phyloP scores from a whole-genome alignment of 2,888 invertebrate genomes.

The Limenitis camilla region DNA sequence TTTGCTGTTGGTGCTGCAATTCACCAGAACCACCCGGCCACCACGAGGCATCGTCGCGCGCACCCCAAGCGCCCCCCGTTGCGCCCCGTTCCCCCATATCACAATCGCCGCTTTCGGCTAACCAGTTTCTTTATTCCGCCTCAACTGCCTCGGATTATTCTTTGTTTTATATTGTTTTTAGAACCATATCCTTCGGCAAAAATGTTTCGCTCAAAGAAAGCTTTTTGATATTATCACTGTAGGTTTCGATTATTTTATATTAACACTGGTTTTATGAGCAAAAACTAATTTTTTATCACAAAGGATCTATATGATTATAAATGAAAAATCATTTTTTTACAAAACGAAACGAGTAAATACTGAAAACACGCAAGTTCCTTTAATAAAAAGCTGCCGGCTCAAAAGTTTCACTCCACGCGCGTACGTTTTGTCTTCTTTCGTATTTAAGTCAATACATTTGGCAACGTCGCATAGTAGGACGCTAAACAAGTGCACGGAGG shows the following conservation, averaged over 20 bases:
- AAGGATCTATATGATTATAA: conserved; percentile 49
- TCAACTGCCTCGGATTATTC: conserved; percentile 41
- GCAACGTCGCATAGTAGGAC: conserved; percentile 74
- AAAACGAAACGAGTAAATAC: conserved; percentile 29
- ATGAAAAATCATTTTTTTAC: conserved; percentile 39
- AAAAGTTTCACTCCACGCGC: conserved; percentile 67
- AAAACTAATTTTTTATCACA: conserved; percentile 50
- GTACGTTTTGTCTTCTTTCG: conserved; percentile 69
- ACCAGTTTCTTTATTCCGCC: conserved; percentile 64
- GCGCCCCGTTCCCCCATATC: conserved; percentile 71
- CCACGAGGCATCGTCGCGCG: conserved; percentile 75
- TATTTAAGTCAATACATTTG: conserved; percentile 72
- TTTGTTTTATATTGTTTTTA: conserved; percentile 38
- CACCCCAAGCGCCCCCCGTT: conserved; percentile 75
- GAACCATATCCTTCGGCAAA: conserved; percentile 48
- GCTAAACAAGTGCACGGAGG: conserved; percentile 71
- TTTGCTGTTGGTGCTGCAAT: conserved; percentile 68
- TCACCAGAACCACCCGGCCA: conserved; percentile 69
- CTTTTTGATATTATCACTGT: conserved; percentile 14
- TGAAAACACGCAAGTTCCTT: conserved; percentile 43
- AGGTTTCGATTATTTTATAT: conserved; percentile 25
- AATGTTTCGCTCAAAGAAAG: conserved; percentile 6
- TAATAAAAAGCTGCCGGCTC: conserved; percentile 61
- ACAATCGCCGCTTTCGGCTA: conserved; percentile 57
- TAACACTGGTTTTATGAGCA: conserved; percentile 37